These are phyloP conservation scores for Autographa gamma DNA, from an alignment of 2,888 invertebrate genomes.

Conservation along the genomic window DNA sequence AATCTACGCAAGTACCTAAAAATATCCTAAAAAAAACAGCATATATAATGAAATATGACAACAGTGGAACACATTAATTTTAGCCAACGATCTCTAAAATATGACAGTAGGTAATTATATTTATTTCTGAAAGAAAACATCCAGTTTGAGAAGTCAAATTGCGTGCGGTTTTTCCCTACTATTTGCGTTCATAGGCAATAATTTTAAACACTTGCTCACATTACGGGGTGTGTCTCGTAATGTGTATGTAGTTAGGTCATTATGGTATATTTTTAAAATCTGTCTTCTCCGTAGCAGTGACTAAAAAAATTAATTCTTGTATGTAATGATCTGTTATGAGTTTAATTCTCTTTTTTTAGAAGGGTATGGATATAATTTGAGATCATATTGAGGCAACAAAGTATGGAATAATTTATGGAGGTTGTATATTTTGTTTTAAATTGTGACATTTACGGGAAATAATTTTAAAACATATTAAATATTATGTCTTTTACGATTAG, in stretches of 20 bases:
- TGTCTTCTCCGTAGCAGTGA: conserved; percentile 20
- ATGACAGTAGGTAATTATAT: conserved; percentile 51
- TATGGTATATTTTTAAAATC: conserved; percentile 55
- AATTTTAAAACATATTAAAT: background rate
- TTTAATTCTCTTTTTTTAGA: conserved; percentile 10
- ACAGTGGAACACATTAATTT: background rate
- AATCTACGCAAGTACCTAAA: no score
- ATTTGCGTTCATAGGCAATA: conserved; percentile 61
- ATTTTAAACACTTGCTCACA: conserved; percentile 61
- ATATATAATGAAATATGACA: no score
- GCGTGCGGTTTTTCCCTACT: conserved; percentile 52
- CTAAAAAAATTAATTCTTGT: conserved; percentile 15
- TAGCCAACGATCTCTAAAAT: conserved; percentile 48
- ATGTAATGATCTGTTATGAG: conserved; percentile 29
- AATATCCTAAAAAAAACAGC: no score
- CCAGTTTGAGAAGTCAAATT: conserved; percentile 44
- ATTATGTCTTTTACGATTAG: no score
- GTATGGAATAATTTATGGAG: background rate
- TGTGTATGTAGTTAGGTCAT: conserved; percentile 45
- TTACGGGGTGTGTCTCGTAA: conserved; percentile 45
- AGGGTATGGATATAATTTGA: background rate
- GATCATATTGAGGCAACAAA: conserved; percentile 17
- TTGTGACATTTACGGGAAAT: background rate
- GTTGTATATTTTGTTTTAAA: background rate
- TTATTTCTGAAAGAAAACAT: conserved; percentile 52